Conservation (phyloP, 2,113 vertebrate species). For the Tachysurus fulvidraco region DNA sequence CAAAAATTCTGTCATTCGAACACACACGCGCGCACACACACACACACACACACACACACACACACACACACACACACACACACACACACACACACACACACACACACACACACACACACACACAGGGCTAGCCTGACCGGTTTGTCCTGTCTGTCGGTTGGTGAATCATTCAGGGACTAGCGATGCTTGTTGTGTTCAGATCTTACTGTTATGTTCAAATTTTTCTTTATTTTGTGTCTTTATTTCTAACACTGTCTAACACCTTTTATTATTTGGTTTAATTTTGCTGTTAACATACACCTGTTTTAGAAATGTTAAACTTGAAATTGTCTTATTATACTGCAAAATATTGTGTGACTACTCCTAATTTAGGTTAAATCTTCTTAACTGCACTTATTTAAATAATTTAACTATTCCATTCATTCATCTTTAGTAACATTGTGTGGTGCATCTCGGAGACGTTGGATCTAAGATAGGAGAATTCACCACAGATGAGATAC, state of each 20-base stretch:
- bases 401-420: background rate
- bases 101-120: constrained; percentile 27
- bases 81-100: constrained; percentile 19
- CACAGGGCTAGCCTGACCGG: constrained; percentile 10
- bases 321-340: background rate
- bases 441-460: background rate
- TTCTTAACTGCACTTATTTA: background rate
- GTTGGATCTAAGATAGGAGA: background rate
- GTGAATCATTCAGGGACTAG: constrained; percentile 11
- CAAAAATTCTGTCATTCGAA: background rate
- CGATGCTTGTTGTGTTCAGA: constrained; percentile 5
- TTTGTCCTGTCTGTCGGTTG: constrained; percentile 34
- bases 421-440: background rate
- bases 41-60: constrained; percentile 28
- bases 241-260: background rate
- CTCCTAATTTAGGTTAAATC: background rate
- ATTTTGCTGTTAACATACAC: background rate
- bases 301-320: background rate
- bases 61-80: constrained; percentile 17
- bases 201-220: background rate
- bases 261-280: background rate
- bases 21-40: background rate
- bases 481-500: background rate
- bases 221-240: background rate
- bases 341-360: background rate